Conservation (phyloP, 1,140 invertebrate species). For the Panagrolaimus sp. region DNA sequence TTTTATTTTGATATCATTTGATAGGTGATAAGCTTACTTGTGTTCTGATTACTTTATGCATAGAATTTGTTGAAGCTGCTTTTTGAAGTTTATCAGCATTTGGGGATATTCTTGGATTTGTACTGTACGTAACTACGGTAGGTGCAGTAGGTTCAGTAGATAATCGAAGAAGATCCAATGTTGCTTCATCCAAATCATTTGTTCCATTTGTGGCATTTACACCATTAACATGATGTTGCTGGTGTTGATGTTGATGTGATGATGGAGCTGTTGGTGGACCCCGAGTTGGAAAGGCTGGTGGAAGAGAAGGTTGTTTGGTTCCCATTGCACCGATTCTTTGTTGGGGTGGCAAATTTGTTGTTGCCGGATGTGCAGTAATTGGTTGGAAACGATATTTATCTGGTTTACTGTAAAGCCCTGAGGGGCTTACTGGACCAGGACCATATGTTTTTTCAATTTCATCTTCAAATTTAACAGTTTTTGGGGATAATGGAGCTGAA, state of each 20-base stretch:
- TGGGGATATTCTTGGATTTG: conserved; percentile 28
- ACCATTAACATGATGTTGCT: conserved; percentile 2
- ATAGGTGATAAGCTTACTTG: not conserved
- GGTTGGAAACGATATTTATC: conserved; percentile 27
- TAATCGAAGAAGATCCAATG: conserved; percentile 40
- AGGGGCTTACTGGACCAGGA: conserved; percentile 11
- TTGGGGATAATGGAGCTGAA: conserved; percentile 33
- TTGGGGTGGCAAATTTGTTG: not conserved
- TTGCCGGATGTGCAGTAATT: conserved; percentile 11
- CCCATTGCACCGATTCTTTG: conserved; percentile 14
- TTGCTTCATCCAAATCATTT: conserved; percentile 37
- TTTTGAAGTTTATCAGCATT: conserved; percentile 36
- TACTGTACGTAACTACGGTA: conserved; percentile 27
- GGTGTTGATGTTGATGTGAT: not conserved
- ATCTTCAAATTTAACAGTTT: conserved; percentile 34
- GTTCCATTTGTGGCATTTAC: conserved; percentile 18
- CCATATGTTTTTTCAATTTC: conserved; percentile 17
- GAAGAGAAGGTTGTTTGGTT: conserved; percentile 3
- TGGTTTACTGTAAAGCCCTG: conserved; percentile 6
- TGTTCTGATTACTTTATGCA: conserved; percentile 27
- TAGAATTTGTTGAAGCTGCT: conserved; percentile 40
- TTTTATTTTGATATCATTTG: no score
- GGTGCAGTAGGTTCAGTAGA: conserved; percentile 38
- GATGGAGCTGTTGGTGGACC: conserved; percentile 9
- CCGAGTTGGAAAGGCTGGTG: conserved; percentile 2